Percentiles rank a stretch among this genome's conserved stretches.
Evolutionary conservation across 2,113 vertebrate genomes (phyloP).

Genomic region (Hypomesus transpacificus): DNA sequence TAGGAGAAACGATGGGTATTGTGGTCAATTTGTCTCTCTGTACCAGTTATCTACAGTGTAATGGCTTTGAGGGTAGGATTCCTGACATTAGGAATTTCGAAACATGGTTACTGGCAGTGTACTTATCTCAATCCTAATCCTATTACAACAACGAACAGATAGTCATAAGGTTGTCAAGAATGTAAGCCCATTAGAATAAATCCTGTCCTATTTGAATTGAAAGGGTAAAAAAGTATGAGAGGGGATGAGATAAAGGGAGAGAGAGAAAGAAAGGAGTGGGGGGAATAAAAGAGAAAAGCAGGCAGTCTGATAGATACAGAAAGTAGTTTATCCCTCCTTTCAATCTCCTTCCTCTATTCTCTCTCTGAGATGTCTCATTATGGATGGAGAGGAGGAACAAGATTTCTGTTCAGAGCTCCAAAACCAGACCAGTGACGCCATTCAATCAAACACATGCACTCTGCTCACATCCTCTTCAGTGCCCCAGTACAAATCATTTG

Average conservation of each 20-base stretch:
- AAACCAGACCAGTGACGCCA: no score
- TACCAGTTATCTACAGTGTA: neutral
- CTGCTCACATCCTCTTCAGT: no score
- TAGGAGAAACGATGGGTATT: no score
- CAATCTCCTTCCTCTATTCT: slow-evolving; percentile 40
- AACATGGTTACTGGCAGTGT: slow-evolving; percentile 46
- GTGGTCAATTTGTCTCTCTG: neutral
- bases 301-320: neutral
- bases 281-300: neutral
- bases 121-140: slow-evolving; percentile 60
- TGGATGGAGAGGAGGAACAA: no score
- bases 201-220: slow-evolving; percentile 35
- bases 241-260: neutral
- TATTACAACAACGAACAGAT: slow-evolving; percentile 61
- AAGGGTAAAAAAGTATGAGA: neutral
- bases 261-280: neutral
- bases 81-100: neutral
- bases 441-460: no score
- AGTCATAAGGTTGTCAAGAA: slow-evolving; percentile 53
- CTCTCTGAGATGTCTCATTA: neutral
- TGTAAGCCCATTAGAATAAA: slow-evolving; percentile 59
- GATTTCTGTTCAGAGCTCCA: no score
- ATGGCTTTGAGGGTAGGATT: slow-evolving; percentile 1
- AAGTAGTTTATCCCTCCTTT: slow-evolving; percentile 8
- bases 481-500: no score